Percentiles rank a stretch among this genome's conserved stretches.
phyloP scores from a whole-genome alignment of 2,888 invertebrate species.

The Hipparchia sbordonii region DNA sequence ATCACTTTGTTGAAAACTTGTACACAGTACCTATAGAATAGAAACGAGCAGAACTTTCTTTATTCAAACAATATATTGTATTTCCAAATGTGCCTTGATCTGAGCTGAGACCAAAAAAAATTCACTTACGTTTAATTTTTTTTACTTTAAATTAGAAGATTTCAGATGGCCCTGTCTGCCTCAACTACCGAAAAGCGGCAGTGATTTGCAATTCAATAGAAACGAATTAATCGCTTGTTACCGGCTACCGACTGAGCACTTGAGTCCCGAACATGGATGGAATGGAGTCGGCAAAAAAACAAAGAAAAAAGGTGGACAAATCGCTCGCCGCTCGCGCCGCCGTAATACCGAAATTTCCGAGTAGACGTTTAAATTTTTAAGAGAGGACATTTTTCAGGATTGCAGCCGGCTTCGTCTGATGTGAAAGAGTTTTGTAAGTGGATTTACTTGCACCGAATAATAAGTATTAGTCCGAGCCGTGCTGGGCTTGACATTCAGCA shows the following conservation, averaged over 20 bases:
- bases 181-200: constrained; percentile 10
- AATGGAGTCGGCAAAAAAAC: constrained; percentile 20
- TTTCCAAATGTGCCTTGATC: no score
- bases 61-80: no score
- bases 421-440: constrained; percentile 1
- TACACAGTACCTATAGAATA: no score
- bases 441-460: background rate
- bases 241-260: constrained; percentile 36
- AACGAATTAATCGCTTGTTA: constrained; percentile 48
- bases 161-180: background rate
- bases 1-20: no score
- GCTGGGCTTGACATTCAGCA: background rate
- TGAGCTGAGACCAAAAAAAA: no score
- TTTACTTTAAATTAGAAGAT: background rate
- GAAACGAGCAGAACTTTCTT: no score
- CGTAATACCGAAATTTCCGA: constrained; percentile 31
- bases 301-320: constrained; percentile 1
- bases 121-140: background rate
- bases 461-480: background rate
- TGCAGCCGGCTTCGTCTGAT: background rate
- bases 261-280: constrained; percentile 14
- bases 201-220: constrained; percentile 47
- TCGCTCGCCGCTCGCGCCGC: background rate
- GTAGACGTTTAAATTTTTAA: constrained; percentile 22
- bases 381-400: constrained; percentile 17